Conservation (phyloP, 2,113 vertebrate genomes). For the Myrmecobius fasciatus region DNA sequence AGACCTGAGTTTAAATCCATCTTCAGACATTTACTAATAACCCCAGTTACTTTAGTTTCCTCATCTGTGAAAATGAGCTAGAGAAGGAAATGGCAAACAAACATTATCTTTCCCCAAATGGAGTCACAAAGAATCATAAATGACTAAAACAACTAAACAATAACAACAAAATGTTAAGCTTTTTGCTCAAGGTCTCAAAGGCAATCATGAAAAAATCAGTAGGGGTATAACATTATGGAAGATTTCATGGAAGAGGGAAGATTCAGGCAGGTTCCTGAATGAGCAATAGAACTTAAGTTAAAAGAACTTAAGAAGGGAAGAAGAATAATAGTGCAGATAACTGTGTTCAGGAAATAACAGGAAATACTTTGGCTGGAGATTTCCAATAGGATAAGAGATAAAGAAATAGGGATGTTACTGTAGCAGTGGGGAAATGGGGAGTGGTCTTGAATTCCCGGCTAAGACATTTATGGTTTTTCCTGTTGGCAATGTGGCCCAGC, state of each 20-base stretch:
- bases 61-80: neutral
- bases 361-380: neutral
- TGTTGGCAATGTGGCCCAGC: neutral
- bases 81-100: neutral
- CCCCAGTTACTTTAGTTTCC: neutral
- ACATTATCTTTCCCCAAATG: neutral
- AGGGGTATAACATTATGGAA: neutral
- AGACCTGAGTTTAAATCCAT: neutral
- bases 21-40: neutral
- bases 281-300: neutral
- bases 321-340: neutral
- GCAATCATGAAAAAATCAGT: neutral
- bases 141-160: neutral
- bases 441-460: neutral
- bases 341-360: neutral
- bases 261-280: neutral
- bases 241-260: neutral
- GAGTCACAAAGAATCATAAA: neutral
- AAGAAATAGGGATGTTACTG: neutral
- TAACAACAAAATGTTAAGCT: neutral
- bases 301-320: neutral
- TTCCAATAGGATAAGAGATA: neutral
- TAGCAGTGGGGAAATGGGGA: neutral
- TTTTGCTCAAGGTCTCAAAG: neutral
- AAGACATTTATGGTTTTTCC: neutral